Percentiles rank a stretch among this genome's conserved stretches.
These are phyloP conservation scores for Lycocerus yunnanus DNA, from an alignment of 2,888 invertebrate genomes.

Conservation along the genomic window DNA sequence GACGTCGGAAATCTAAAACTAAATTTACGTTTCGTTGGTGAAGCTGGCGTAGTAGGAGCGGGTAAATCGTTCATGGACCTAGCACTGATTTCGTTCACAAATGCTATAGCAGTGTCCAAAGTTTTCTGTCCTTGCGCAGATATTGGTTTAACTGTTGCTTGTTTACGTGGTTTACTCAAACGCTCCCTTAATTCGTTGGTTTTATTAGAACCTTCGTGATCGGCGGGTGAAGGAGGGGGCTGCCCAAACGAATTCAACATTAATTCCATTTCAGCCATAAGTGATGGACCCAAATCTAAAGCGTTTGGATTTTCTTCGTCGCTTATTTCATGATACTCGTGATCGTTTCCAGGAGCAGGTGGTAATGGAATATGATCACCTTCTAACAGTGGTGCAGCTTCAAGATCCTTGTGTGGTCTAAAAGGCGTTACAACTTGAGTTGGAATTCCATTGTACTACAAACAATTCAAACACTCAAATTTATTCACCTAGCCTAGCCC, in stretches of 20 bases:
- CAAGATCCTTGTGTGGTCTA: constrained; percentile 83
- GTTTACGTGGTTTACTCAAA: constrained; percentile 54
- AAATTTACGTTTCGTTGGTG: constrained; percentile 78
- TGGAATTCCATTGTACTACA: constrained; percentile 77
- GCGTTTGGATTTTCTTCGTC: constrained; percentile 70
- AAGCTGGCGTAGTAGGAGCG: constrained; percentile 62
- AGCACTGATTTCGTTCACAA: constrained; percentile 89
- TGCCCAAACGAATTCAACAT: constrained; percentile 73
- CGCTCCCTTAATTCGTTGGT: constrained; percentile 71
- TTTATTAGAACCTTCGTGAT: constrained; percentile 64
- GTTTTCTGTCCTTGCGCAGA: constrained; percentile 92
- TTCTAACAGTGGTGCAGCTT: constrained; percentile 67
- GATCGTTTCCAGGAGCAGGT: constrained; percentile 59
- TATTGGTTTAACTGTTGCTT: constrained; percentile 81
- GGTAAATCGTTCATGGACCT: constrained; percentile 67
- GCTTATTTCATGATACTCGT: constrained; percentile 84
- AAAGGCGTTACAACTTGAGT: constrained; percentile 88
- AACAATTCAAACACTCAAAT: constrained; percentile 9
- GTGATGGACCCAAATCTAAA: constrained; percentile 84
- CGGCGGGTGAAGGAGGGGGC: constrained; percentile 42
- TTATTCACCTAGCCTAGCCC: background rate
- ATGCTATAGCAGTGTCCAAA: constrained; percentile 88
- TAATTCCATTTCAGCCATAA: constrained; percentile 88
- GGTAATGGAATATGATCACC: constrained; percentile 49
- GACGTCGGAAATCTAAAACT: constrained; percentile 72